Percentiles rank a stretch among this genome's conserved stretches.
Conservation (phyloP, 2,797 vertebrate species). For the Sebastes steindachneri region DNA sequence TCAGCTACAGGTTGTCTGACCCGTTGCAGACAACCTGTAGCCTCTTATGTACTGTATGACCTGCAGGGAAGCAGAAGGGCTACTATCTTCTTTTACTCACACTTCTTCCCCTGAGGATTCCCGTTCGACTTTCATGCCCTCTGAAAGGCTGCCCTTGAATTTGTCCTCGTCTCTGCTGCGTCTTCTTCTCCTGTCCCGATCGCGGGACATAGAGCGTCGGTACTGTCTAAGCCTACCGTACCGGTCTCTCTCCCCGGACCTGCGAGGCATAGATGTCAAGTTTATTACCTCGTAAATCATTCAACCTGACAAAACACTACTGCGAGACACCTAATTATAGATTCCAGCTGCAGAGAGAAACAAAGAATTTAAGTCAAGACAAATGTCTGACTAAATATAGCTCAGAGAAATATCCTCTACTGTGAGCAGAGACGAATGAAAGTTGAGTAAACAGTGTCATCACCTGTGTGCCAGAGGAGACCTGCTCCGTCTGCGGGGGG, state of each 20-base stretch:
- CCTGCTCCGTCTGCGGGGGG: slow-evolving; percentile 91
- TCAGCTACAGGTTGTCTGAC: not conserved
- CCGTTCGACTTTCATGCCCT: slow-evolving; percentile 96
- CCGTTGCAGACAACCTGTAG: not conserved
- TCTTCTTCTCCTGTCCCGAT: slow-evolving; percentile 86
- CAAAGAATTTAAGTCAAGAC: not conserved
- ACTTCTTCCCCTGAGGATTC: slow-evolving; percentile 95
- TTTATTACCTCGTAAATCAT: not conserved
- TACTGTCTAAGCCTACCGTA: slow-evolving; percentile 88
- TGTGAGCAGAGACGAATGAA: not conserved
- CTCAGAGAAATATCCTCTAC: not conserved
- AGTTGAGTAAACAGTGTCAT: not conserved
- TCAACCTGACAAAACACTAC: not conserved
- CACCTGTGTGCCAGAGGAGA: slow-evolving; percentile 87
- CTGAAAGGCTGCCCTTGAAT: slow-evolving; percentile 98
- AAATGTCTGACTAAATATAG: not conserved
- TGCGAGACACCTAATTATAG: not conserved
- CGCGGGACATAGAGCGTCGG: slow-evolving; percentile 91
- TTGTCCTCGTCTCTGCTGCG: slow-evolving; percentile 96
- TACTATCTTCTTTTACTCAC: slow-evolving; percentile 79
- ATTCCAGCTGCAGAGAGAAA: not conserved
- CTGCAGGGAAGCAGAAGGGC: not conserved
- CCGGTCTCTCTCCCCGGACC: slow-evolving; percentile 87
- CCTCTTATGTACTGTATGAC: not conserved
- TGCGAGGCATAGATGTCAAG: slow-evolving; percentile 28